Evolutionary conservation across 30 jellyfish, hydroid and myxozoan species (phyloP).

Genomic region (Chrysaora quinquecirrha): DNA sequence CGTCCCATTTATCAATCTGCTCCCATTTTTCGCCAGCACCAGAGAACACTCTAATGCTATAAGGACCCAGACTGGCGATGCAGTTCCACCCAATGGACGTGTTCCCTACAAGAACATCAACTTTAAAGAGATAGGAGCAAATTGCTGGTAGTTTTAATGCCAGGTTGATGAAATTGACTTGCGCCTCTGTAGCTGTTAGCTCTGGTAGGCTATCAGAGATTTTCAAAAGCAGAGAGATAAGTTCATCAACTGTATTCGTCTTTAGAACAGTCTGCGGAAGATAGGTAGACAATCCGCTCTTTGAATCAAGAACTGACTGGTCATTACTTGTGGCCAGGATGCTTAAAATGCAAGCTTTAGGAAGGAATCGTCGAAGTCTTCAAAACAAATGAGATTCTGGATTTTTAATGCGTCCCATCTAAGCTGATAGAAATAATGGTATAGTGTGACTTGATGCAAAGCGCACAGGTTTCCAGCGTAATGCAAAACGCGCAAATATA

Average conservation of each 20-base stretch:
- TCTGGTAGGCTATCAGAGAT: slow-evolving; percentile 24
- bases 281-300: slow-evolving; percentile 2
- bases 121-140: slow-evolving; percentile 39
- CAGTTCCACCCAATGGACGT: slow-evolving; percentile 12
- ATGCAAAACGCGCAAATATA: slow-evolving; percentile 36
- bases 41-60: slow-evolving; percentile 41
- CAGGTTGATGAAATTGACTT: slow-evolving; percentile 30
- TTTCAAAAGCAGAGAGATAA: background rate
- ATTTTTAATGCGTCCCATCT: slow-evolving; percentile 58
- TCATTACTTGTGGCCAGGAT: slow-evolving; percentile 34
- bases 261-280: slow-evolving; percentile 33
- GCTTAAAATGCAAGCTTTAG: slow-evolving; percentile 40
- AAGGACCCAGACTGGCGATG: slow-evolving; percentile 36
- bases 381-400: slow-evolving; percentile 52
- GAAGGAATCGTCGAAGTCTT: slow-evolving; percentile 42
- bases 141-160: slow-evolving; percentile 54
- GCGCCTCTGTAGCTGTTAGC: slow-evolving; percentile 35
- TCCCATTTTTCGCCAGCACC: slow-evolving; percentile 13
- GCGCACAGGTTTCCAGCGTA: slow-evolving; percentile 4
- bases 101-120: slow-evolving; percentile 19
- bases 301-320: background rate
- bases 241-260: slow-evolving; percentile 9
- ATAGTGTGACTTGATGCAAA: slow-evolving; percentile 11
- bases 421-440: slow-evolving; percentile 36
- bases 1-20: slow-evolving; percentile 57